Percentiles rank a stretch among this genome's conserved stretches.
phyloP scores from a whole-genome alignment of 2,888 invertebrate genomes.

The Eilema sororculum region DNA sequence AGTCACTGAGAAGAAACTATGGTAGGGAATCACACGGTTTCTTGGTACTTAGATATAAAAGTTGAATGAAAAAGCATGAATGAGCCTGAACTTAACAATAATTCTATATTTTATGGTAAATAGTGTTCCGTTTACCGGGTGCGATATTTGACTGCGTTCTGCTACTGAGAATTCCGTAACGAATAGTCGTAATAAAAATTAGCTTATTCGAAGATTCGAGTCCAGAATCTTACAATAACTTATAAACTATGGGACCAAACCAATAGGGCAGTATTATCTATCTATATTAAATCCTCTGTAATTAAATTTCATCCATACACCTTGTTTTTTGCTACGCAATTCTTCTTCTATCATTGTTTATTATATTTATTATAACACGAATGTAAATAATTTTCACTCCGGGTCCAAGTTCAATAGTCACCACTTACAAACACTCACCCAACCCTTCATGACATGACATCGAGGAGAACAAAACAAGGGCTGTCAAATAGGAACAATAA shows the following conservation, averaged over 20 bases:
- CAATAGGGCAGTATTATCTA: too few relatives aligned
- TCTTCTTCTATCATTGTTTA: not conserved
- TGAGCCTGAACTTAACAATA: too few relatives aligned
- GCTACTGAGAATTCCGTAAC: too few relatives aligned
- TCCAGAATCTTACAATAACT: not conserved
- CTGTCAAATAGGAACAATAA: constrained; percentile 68
- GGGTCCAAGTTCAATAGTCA: constrained; percentile 23
- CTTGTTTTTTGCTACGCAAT: not conserved
- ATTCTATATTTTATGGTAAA: not conserved
- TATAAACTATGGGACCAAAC: not conserved
- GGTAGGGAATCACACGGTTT: not conserved
- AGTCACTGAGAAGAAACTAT: not conserved
- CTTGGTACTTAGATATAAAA: not conserved
- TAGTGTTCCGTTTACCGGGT: not conserved
- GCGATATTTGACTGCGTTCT: not conserved
- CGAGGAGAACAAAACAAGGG: constrained; percentile 59
- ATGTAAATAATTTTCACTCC: not conserved
- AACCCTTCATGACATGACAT: constrained; percentile 42
- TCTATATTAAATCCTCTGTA: not conserved
- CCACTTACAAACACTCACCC: constrained; percentile 33
- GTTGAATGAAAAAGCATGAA: not conserved
- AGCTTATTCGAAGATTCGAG: too few relatives aligned
- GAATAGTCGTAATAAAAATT: too few relatives aligned
- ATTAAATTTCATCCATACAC: not conserved
- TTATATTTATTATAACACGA: not conserved